Evolutionary conservation across 2,113 vertebrate genomes (phyloP).

Genomic region (Grallaria varia): DNA sequence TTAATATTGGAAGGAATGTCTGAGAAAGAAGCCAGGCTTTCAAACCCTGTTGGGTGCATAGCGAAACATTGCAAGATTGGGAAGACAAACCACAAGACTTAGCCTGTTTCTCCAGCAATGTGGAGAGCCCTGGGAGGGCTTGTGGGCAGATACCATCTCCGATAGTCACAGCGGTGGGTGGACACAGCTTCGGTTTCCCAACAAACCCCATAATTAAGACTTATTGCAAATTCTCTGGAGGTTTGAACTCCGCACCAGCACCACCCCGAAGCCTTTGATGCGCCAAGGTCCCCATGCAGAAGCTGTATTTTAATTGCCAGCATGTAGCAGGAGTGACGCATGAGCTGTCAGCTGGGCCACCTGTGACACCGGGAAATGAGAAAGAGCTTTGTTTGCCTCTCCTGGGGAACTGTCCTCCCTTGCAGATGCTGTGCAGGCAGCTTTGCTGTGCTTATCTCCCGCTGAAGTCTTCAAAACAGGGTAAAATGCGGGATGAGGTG

Average conservation of each 20-base stretch:
- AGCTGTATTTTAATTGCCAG: not conserved
- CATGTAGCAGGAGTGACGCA: not conserved
- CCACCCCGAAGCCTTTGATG: not conserved
- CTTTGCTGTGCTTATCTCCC: not conserved
- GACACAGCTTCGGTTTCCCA: not conserved
- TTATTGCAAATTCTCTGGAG: not conserved
- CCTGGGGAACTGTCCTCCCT: not conserved
- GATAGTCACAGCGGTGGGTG: not conserved
- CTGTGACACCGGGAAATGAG: not conserved
- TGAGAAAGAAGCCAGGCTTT: not conserved
- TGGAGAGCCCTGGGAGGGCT: not conserved
- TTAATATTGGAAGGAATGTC: not conserved
- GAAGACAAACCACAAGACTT: no score
- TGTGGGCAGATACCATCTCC: not conserved
- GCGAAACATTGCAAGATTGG: not conserved
- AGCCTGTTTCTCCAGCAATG: accelerated
- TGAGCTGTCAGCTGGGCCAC: not conserved
- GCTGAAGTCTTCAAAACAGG: not conserved
- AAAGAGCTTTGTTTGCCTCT: not conserved
- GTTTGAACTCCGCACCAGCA: not conserved
- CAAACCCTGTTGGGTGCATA: not conserved
- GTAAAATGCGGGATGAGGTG: not conserved
- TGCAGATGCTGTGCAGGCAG: not conserved
- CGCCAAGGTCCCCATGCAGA: accelerated
- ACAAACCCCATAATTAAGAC: not conserved